A percentile compares a stretch with the other conserved stretches of the same genome.
Conservation (phyloP, 2,113 vertebrate species). For the Paradoxurus hermaphroditus region DNA sequence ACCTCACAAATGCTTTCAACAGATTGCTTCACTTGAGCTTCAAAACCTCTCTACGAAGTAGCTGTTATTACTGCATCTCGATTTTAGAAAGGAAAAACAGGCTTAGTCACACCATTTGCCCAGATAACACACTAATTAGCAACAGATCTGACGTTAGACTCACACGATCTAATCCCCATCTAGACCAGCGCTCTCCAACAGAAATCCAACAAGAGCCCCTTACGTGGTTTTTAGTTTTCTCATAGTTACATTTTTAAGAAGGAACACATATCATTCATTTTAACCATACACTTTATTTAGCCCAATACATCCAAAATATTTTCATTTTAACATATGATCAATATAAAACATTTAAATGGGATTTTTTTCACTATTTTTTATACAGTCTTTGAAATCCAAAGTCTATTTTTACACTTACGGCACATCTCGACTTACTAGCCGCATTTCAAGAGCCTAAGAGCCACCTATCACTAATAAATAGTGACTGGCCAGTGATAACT, state of each 20-base stretch:
- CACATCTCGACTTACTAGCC: background rate
- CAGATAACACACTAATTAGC: background rate
- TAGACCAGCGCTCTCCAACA: background rate
- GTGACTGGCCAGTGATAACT: background rate
- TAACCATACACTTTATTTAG: background rate
- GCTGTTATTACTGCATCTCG: background rate
- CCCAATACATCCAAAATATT: background rate
- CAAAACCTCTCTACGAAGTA: background rate
- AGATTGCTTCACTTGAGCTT: background rate
- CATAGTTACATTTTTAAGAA: background rate
- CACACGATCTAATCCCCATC: background rate
- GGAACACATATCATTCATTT: background rate
- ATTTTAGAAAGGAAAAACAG: background rate
- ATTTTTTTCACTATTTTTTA: background rate
- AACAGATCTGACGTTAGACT: background rate
- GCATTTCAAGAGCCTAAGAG: background rate
- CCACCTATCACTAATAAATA: background rate
- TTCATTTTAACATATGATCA: background rate
- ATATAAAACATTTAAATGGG: background rate
- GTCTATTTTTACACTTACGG: background rate
- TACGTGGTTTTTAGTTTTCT: background rate
- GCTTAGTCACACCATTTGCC: background rate
- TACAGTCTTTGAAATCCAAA: background rate
- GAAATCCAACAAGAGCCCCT: background rate
- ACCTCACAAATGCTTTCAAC: background rate